Evolutionary conservation across 1,140 invertebrate species (phyloP), one percentile per base, ranked within the genome.

Genomic region (Carposina sasakii): DNA sequence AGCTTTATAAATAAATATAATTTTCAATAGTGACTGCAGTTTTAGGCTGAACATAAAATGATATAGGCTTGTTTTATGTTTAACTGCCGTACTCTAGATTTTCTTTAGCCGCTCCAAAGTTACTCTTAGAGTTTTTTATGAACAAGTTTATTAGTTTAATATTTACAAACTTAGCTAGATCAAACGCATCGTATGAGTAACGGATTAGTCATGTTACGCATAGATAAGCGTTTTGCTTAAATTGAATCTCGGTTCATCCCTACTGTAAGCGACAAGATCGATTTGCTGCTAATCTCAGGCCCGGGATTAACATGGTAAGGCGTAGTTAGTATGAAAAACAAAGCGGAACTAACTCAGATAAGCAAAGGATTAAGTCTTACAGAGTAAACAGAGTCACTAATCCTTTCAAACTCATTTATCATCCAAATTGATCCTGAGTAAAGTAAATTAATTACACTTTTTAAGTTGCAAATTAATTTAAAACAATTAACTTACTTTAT

Each of bases 311-410:
- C 54, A 60, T 52, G 41, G 52, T 31, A 33, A 31, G 52, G 37
- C 57, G 57, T 65, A 67, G 65, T 69, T 71, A 61, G 58, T 57
- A 60, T 53, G 48, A 67, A 65, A 67, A 68, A 69, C 63, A 65
- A 71, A 71, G 60, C 57, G 57, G 52, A 62, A 59, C n/a, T n/a
- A n/a, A n/a, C n/a, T n/a, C n/a, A n/a, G n/a, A n/a, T 57, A 52
- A 54, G 45, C 36, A 34, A 55, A 37, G 50, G 58, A 64, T 68
- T 60, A 69, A n/a, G n/a, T n/a, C 22, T 53, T 45, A 45, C 46
- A 52, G 46, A 45, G 20, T 41, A 59, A 60, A 62, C 52, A 51
- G 48, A 39, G 28, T 46, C 53, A 47, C 46, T 66, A 63, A 71
- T 63, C 48, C n/a, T n/a, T 54, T 54, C 54, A 48, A 54, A 54